Evolutionary conservation across 92 coral and sea anemone genomes (phyloP), one percentile per base, ranked within the genome.

Genomic region (Micromussa lordhowensis): DNA sequence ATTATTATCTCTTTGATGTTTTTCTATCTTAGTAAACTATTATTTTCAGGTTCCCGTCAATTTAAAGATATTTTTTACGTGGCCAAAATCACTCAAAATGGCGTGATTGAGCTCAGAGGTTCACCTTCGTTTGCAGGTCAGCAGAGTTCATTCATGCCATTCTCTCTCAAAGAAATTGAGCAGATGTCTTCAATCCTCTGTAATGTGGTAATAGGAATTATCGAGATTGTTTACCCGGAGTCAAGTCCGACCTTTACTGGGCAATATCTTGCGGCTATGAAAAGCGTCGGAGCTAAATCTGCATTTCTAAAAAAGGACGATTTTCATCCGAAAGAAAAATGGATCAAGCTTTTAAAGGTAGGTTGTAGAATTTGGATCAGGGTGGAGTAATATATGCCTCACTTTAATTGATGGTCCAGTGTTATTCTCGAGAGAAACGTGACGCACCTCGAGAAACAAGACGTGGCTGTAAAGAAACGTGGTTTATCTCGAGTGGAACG

Each of bases 161-260:
- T 97, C 87, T 79, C 92, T 53, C 82, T 95, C 74, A 58, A 88
- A 53, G 95, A 97, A 86, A 90, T 97, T 21, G 91, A 91, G 14
- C 92, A 89, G 85, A 97, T 95, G 96, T 88, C 96, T 6, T 85
- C 91, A 35, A 89, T 88, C 59, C 87, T 97, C 73, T 90, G 99
- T 68, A 94, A 90, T 82, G 94, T 90, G 13, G 92, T 90, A 30
- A 94, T 95, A 77, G 99, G 98, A 32, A 94, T 95, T n/a, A 97
- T 91, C n/a, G 96, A 94, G 64, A 94, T 94, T 75, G 94, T 95
- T 86, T 94, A 91, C 79, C 99, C 96, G 1, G 99, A 97, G 49
- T 92, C 93, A 49, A 91, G 93, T 77, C 93, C 89, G 77, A 87
- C 95, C 18, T 88, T 93, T 31, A 92, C 94, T 10, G 94, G 95